Evolutionary conservation across 2,888 invertebrate genomes (phyloP).

Genomic region (Lumbricus terrestris): DNA sequence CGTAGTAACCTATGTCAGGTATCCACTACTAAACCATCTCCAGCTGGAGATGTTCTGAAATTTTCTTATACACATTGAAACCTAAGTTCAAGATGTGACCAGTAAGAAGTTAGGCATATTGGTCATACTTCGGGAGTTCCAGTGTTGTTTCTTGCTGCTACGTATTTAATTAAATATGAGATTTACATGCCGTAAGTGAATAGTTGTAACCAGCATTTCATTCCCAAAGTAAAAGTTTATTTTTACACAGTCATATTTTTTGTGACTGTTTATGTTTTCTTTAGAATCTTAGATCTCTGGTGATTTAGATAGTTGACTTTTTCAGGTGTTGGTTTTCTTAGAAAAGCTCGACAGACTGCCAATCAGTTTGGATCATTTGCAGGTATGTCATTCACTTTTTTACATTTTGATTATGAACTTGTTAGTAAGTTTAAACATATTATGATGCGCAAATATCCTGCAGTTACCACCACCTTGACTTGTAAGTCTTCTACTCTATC

Average conservation of each 20-base stretch:
- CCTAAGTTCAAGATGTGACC: no score
- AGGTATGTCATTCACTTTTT: neutral
- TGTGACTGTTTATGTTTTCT: no score
- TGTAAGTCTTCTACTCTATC: neutral
- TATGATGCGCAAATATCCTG: neutral
- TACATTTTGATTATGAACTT: neutral
- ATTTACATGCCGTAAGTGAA: no score
- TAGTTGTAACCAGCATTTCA: neutral
- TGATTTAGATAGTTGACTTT: neutral
- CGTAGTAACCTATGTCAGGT: no score
- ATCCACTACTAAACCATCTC: no score
- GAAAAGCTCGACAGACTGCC: constrained; percentile 3
- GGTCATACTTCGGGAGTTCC: no score
- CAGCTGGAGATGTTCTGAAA: no score
- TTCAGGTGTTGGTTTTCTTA: neutral
- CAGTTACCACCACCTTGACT: neutral
- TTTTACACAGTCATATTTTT: neutral
- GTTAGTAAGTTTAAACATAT: neutral
- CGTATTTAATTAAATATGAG: neutral
- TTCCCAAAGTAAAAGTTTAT: neutral
- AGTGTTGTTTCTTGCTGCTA: neutral
- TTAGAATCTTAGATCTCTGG: neutral
- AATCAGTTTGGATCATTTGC: constrained; percentile 4
- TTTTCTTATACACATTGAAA: no score
- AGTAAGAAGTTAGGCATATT: no score